These are phyloP conservation scores for Linyphia triangularis DNA, from an alignment of 2,888 invertebrate species.

Conservation along the genomic window DNA sequence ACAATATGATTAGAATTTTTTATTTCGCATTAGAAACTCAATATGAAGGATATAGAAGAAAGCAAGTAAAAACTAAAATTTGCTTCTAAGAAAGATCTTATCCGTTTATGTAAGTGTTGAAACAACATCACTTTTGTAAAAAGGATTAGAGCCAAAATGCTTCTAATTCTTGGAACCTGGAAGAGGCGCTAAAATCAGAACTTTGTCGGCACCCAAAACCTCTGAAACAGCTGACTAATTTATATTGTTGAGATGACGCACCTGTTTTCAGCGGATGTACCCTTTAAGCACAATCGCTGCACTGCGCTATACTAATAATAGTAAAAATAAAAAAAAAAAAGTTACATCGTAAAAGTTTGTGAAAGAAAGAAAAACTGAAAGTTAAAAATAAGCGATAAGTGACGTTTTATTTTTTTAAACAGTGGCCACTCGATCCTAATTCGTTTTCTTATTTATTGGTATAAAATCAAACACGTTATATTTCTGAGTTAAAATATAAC, in stretches of 20 bases:
- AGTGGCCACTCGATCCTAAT: too few species aligned
- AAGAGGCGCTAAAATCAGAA: constrained; percentile 16
- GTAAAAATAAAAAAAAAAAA: neutral
- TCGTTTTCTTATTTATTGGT: too few species aligned
- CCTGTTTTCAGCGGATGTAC: constrained; percentile 27
- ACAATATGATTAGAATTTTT: too few species aligned
- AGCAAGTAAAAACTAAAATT: neutral
- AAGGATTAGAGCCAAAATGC: constrained; percentile 17
- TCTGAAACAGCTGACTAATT: constrained; percentile 47
- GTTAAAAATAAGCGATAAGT: neutral
- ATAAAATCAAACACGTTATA: too few species aligned
- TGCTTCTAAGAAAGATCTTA: constrained; percentile 1
- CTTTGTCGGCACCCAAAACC: constrained; percentile 34
- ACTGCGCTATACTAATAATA: constrained; percentile 12
- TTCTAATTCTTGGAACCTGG: constrained; percentile 26
- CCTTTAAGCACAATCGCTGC: neutral
- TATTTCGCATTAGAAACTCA: too few species aligned
- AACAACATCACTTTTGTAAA: neutral
- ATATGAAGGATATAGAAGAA: neutral
- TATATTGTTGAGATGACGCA: neutral
- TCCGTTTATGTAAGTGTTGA: neutral
- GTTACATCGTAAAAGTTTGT: neutral
- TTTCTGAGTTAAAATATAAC: too few species aligned
- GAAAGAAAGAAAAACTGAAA: neutral
- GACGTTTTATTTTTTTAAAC: too few species aligned